A percentile compares a stretch with the other conserved stretches of the same genome.
These are phyloP conservation scores for Euplagia quadripunctaria DNA, from an alignment of 2,888 invertebrate genomes.

Conservation along the genomic window DNA sequence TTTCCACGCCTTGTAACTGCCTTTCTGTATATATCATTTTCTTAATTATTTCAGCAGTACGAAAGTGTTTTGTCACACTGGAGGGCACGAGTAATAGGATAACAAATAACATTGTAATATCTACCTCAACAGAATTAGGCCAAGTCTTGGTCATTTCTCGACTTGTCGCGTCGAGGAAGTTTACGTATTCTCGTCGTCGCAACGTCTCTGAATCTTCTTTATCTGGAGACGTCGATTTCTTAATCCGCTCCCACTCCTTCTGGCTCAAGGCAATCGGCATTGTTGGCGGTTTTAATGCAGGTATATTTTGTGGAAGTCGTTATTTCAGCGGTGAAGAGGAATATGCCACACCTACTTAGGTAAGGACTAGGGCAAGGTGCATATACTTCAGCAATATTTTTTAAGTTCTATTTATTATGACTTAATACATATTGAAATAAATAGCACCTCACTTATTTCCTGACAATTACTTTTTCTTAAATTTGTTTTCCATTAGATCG, in stretches of 20 bases:
- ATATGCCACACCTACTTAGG: neutral
- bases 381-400: neutral
- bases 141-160: constrained; percentile 74
- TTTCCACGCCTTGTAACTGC: too few species aligned
- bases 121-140: constrained; percentile 80
- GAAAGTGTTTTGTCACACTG: too few species aligned
- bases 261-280: constrained; percentile 76
- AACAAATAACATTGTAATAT: neutral
- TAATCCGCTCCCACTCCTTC: constrained; percentile 72
- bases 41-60: too few species aligned
- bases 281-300: constrained; percentile 5
- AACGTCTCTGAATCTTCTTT: constrained; percentile 68
- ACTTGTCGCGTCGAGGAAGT: constrained; percentile 67
- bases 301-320: neutral
- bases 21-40: too few species aligned
- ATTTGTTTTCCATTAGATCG: neutral
- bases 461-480: neutral
- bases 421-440: neutral
- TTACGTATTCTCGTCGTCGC: constrained; percentile 68
- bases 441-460: neutral
- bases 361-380: too few species aligned
- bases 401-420: neutral
- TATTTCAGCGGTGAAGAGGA: neutral
- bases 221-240: constrained; percentile 66
- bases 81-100: too few species aligned